Conservation (phyloP, 2,888 invertebrate species). For the Ferdinandea cuprea region DNA sequence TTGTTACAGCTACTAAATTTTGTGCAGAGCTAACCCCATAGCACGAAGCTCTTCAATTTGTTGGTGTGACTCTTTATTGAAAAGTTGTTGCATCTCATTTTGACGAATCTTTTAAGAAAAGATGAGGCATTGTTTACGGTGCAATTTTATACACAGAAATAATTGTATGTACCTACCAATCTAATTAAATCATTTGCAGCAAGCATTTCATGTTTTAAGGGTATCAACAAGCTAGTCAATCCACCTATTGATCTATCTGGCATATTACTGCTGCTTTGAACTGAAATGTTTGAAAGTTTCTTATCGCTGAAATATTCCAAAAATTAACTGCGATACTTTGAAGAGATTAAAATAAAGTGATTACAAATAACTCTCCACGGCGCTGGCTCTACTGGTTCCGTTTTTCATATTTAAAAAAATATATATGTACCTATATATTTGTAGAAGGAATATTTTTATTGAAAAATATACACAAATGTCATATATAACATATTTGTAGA, state of each 20-base stretch:
- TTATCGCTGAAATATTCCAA: neutral
- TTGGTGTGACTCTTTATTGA: conserved; percentile 8
- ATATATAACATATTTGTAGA: too few relatives aligned
- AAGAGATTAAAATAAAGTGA: neutral
- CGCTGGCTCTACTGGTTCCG: too few relatives aligned
- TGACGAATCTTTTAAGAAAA: conserved; percentile 19
- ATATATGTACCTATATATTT: too few relatives aligned
- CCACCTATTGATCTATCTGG: neutral
- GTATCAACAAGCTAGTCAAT: neutral
- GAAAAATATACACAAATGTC: too few relatives aligned
- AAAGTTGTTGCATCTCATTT: conserved; percentile 16
- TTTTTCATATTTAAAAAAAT: too few relatives aligned
- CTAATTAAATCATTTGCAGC: conserved; percentile 1
- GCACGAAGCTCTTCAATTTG: conserved; percentile 24
- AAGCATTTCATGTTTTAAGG: conserved; percentile 18
- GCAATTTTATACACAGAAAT: neutral
- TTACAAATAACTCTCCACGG: conserved; percentile 19
- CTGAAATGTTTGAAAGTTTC: conserved; percentile 3
- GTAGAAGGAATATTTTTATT: too few relatives aligned
- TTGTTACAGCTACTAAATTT: neutral
- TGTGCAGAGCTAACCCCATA: conserved; percentile 1
- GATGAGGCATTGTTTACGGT: neutral
- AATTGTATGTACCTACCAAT: neutral
- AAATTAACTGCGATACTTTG: neutral
- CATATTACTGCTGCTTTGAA: neutral